A percentile compares a stretch with the other conserved stretches of the same genome.
phyloP scores from a whole-genome alignment of 2,113 vertebrate genomes.

The Gavialis gangeticus region DNA sequence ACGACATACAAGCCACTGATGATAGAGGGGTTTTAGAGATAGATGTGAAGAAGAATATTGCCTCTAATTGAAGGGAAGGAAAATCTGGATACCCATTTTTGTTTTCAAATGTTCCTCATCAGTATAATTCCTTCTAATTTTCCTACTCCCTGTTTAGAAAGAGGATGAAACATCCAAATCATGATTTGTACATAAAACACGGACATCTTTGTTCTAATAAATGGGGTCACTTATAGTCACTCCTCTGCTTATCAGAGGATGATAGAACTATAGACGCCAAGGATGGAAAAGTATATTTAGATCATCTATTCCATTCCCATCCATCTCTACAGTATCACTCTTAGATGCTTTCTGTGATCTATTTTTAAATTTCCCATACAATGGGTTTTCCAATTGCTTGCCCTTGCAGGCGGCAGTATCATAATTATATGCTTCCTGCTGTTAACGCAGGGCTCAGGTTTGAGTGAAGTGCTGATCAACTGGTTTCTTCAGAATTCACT shows the following conservation, averaged over 20 bases:
- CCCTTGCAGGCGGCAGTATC: neutral
- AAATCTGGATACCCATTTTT: neutral
- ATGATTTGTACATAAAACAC: neutral
- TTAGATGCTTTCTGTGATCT: neutral
- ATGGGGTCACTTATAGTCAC: fast-evolving
- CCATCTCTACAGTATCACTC: neutral
- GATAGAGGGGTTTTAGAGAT: neutral
- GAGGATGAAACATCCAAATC: neutral
- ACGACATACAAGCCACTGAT: neutral
- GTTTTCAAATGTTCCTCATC: neutral
- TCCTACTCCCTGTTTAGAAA: neutral
- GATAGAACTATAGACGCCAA: neutral
- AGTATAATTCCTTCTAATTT: neutral
- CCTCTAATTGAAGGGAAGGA: neutral
- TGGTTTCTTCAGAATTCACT: neutral
- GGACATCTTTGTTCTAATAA: neutral
- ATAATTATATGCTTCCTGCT: neutral
- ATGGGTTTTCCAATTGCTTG: neutral
- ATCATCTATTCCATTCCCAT: neutral
- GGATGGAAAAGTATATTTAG: neutral
- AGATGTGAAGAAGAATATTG: neutral
- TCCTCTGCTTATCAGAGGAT: neutral
- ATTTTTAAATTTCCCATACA: neutral
- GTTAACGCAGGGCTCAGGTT: neutral
- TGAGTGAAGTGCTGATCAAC: neutral